phyloP scores from a whole-genome alignment of 1,140 invertebrate species.

The Sogatella furcifera region DNA sequence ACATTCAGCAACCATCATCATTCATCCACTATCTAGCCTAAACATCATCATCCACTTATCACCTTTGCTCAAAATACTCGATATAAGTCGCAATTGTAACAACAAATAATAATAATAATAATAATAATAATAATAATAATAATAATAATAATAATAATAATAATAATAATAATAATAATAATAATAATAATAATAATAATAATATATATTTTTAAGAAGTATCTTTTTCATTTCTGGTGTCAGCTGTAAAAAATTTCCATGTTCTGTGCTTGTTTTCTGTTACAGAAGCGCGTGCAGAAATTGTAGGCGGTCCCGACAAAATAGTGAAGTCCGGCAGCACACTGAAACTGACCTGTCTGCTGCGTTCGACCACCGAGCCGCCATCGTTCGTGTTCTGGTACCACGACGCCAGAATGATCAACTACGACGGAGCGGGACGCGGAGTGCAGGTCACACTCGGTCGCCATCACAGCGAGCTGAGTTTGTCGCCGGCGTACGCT shows the following conservation, averaged over 20 bases:
- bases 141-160: too few relatives aligned
- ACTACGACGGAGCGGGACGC: conserved; percentile 71
- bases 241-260: not conserved
- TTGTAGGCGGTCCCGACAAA: conserved; percentile 70
- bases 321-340: conserved; percentile 77
- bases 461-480: conserved; percentile 42
- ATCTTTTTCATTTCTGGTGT: too few relatives aligned
- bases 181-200: too few relatives aligned
- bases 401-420: conserved; percentile 80
- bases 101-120: too few relatives aligned
- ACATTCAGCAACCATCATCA: too few relatives aligned
- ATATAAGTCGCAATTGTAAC: too few relatives aligned
- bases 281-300: conserved; percentile 76
- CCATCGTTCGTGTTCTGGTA: conserved; percentile 84
- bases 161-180: too few relatives aligned
- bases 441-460: conserved; percentile 73
- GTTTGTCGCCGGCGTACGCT: conserved; percentile 58
- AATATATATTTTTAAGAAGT: too few relatives aligned
- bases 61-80: too few relatives aligned
- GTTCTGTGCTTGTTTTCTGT: not conserved
- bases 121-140: too few relatives aligned
- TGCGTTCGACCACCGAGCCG: conserved; percentile 68
- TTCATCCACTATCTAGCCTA: too few relatives aligned
- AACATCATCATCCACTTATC: too few relatives aligned
- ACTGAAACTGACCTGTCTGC: conserved; percentile 63